Percentiles rank a stretch among this genome's conserved stretches.
Evolutionary conservation across 2,888 invertebrate species (phyloP).

Genomic region (Oegoconia quadripuncta): DNA sequence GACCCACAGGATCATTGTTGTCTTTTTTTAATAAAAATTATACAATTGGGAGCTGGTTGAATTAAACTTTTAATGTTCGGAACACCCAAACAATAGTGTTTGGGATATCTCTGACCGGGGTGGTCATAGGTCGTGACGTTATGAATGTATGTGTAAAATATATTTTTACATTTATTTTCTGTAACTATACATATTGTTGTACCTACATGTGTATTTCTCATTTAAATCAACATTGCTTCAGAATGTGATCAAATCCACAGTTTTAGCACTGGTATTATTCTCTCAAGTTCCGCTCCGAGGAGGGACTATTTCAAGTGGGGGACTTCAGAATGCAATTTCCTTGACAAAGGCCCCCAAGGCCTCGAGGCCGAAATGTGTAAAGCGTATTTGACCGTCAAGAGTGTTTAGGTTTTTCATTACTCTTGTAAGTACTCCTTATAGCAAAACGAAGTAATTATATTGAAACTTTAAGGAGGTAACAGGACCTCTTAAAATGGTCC

Average conservation of each 20-base stretch:
- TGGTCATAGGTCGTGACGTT: too few relatives aligned
- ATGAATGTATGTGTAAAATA: too few relatives aligned
- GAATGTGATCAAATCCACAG: constrained; percentile 6
- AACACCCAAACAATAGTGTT: too few relatives aligned
- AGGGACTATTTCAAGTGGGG: constrained; percentile 37
- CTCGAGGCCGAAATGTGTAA: constrained; percentile 33
- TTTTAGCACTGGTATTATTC: constrained; percentile 9
- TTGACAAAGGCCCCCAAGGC: constrained; percentile 52
- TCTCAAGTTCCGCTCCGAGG: constrained; percentile 23
- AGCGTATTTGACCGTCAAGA: constrained; percentile 38
- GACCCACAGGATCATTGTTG: too few relatives aligned
- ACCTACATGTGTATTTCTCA: too few relatives aligned
- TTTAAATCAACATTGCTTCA: neutral
- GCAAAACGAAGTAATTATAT: neutral
- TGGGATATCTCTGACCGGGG: too few relatives aligned
- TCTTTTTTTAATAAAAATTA: too few relatives aligned
- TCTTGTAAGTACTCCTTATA: constrained; percentile 15
- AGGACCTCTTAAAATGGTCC: too few relatives aligned
- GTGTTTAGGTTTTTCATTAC: constrained; percentile 34
- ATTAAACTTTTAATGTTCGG: too few relatives aligned
- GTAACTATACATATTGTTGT: too few relatives aligned
- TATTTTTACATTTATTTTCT: too few relatives aligned
- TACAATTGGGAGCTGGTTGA: too few relatives aligned
- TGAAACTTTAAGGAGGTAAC: neutral
- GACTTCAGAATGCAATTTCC: constrained; percentile 64